Evolutionary conservation across 2,888 invertebrate genomes (phyloP).

Genomic region (Pollenia labialis): DNA sequence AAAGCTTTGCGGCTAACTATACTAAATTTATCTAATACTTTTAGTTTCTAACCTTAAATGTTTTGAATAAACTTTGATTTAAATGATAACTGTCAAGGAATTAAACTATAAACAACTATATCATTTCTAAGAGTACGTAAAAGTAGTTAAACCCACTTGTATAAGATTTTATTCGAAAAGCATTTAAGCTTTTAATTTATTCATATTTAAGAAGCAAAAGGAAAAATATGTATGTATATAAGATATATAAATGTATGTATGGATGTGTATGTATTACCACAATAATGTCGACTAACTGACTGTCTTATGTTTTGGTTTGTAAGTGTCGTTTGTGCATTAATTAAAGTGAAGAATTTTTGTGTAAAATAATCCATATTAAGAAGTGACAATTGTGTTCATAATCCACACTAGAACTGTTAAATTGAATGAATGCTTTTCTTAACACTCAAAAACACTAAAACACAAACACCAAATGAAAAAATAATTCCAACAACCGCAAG

Average conservation of each 20-base stretch:
- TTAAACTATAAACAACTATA: no score
- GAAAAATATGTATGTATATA: neutral
- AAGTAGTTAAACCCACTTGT: slow-evolving; percentile 7
- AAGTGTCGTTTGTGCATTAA: slow-evolving; percentile 44
- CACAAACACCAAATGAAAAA: neutral
- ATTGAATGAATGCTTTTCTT: slow-evolving; percentile 44
- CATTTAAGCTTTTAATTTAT: slow-evolving; percentile 23
- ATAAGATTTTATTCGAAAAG: slow-evolving; percentile 11
- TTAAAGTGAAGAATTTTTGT: slow-evolving; percentile 48
- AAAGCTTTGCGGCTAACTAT: neutral
- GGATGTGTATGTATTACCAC: neutral
- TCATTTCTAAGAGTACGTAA: neutral
- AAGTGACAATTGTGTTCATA: slow-evolving; percentile 59
- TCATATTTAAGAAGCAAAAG: neutral
- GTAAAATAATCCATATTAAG: slow-evolving; percentile 52
- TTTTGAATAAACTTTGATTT: neutral
- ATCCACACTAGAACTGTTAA: slow-evolving; percentile 30
- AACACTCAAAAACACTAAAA: neutral
- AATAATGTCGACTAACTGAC: neutral
- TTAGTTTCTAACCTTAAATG: slow-evolving; percentile 4
- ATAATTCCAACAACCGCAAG: neutral
- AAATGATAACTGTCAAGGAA: neutral
- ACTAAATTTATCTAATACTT: neutral
- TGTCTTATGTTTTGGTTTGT: neutral
- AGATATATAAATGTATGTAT: neutral